These are phyloP conservation scores for Empidonax alnorum DNA, from an alignment of 2,113 vertebrate genomes.

Conservation along the genomic window DNA sequence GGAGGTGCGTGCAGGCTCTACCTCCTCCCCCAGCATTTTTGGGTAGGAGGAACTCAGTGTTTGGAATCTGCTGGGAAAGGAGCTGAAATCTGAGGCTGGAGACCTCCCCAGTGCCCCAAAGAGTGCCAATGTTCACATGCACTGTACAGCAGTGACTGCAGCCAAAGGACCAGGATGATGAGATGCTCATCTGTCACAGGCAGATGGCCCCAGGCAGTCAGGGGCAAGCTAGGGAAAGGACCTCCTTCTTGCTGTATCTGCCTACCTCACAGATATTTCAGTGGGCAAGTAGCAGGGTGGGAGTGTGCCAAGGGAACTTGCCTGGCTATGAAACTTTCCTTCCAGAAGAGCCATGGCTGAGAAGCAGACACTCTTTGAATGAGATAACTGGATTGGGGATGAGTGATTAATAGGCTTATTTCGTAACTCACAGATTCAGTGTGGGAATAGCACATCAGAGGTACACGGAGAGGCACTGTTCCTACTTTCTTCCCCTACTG, in stretches of 20 bases:
- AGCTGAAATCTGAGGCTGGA: background rate
- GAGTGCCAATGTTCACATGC: background rate
- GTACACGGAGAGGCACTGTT: background rate
- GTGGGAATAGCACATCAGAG: background rate
- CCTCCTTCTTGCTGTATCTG: background rate
- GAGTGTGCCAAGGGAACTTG: background rate
- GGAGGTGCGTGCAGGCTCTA: background rate
- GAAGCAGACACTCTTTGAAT: background rate
- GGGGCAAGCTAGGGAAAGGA: background rate
- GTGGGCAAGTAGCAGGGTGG: background rate
- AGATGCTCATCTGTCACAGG: background rate
- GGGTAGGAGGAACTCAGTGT: background rate
- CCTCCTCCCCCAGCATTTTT: background rate
- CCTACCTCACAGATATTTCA: background rate
- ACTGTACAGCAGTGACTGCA: background rate
- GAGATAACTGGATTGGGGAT: background rate
- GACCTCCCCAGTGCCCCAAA: background rate
- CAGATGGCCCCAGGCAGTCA: background rate
- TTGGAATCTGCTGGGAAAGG: background rate
- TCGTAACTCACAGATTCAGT: background rate
- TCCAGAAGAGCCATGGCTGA: background rate
- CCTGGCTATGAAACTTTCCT: background rate
- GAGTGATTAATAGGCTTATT: background rate
- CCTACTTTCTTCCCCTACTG: background rate
- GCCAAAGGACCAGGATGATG: background rate